A percentile compares a stretch with the other conserved stretches of the same genome.
These are phyloP conservation scores for Ptiloglossa arizonensis DNA, from an alignment of 1,140 invertebrate species.

Conservation along the genomic window DNA sequence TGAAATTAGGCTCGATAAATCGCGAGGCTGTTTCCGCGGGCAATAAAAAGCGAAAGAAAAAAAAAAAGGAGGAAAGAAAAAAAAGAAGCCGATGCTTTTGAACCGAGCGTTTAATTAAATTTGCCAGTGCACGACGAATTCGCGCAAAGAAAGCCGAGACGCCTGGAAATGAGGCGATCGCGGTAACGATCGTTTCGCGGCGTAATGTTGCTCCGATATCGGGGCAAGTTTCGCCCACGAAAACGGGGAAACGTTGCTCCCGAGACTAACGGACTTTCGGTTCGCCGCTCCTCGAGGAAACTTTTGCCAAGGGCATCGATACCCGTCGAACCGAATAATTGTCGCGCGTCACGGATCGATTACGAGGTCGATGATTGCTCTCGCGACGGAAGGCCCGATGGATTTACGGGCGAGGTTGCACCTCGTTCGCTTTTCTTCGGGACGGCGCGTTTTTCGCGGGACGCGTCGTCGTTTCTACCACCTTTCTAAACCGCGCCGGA, in stretches of 20 bases:
- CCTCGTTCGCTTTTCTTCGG: constrained; percentile 10
- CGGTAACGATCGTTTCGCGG: background rate
- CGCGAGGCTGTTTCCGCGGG: background rate
- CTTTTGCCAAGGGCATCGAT: constrained; percentile 24
- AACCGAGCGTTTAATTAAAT: background rate
- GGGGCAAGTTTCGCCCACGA: background rate
- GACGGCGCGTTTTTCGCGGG: constrained; percentile 1
- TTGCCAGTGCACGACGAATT: background rate
- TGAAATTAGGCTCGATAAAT: constrained; percentile 3
- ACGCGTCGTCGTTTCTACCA: constrained; percentile 13
- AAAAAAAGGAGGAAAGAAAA: too few species aligned
- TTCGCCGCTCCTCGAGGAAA: background rate
- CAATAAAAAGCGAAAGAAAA: too few species aligned
- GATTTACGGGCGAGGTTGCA: constrained; percentile 15
- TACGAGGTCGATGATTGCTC: constrained; percentile 4
- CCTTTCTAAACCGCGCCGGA: constrained; percentile 18
- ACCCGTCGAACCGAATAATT: constrained; percentile 13
- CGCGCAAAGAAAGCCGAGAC: constrained; percentile 35
- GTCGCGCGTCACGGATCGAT: constrained; percentile 11
- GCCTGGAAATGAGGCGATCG: too few species aligned
- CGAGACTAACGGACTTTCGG: background rate
- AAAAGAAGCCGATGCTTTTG: too few species aligned
- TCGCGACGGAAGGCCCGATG: background rate
- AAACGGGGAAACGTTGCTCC: background rate
- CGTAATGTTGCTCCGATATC: background rate